Conservation (phyloP, 2,888 invertebrate genomes). For the Spodoptera exigua region DNA sequence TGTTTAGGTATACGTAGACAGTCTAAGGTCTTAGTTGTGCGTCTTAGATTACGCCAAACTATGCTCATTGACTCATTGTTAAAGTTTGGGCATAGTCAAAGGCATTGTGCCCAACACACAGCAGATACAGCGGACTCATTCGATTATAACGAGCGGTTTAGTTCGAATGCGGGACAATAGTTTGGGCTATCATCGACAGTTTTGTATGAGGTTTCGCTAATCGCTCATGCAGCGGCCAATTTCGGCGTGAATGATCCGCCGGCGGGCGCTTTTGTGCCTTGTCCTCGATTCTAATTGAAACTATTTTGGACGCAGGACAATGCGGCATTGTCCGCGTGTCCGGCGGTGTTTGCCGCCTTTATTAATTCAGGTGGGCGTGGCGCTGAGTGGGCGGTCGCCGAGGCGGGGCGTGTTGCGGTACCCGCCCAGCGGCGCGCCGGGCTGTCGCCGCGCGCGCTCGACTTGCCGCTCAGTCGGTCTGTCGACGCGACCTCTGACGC, state of each 20-base stretch:
- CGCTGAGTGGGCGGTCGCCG: slow-evolving; percentile 73
- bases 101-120: slow-evolving; percentile 28
- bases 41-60: slow-evolving; percentile 7
- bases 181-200: slow-evolving; percentile 54
- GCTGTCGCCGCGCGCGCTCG: slow-evolving; percentile 68
- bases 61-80: slow-evolving; percentile 5
- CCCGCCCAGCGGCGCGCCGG: slow-evolving; percentile 67
- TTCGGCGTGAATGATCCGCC: slow-evolving; percentile 81
- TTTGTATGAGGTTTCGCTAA: slow-evolving; percentile 70
- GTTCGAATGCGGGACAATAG: slow-evolving; percentile 48
- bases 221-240: slow-evolving; percentile 82
- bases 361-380: slow-evolving; percentile 88
- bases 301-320: slow-evolving; percentile 88
- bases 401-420: slow-evolving; percentile 68
- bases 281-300: slow-evolving; percentile 88
- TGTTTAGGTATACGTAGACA: no score
- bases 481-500: slow-evolving; percentile 81
- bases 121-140: slow-evolving; percentile 34
- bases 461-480: slow-evolving; percentile 77
- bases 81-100: slow-evolving; percentile 16
- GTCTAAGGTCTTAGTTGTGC: not conserved
- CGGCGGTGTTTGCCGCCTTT: slow-evolving; percentile 87
- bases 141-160: slow-evolving; percentile 56
- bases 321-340: slow-evolving; percentile 88
- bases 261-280: slow-evolving; percentile 83